These are phyloP conservation scores for Tychaedon coryphoeus DNA, from an alignment of 2,113 vertebrate species.

Conservation along the genomic window DNA sequence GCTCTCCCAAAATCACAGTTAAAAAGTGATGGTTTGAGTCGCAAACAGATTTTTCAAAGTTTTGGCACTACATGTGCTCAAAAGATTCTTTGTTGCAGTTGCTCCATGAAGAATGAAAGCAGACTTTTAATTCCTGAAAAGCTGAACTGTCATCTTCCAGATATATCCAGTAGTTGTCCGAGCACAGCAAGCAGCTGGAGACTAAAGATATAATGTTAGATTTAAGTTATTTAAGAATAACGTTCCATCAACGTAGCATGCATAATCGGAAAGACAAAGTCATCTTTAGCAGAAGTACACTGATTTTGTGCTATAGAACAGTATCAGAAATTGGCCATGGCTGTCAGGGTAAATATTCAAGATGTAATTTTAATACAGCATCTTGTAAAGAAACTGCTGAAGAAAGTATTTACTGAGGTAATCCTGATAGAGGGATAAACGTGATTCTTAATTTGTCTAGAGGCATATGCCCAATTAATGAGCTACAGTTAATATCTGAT, in stretches of 20 bases:
- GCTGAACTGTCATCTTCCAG: not conserved
- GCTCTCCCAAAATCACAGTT: not conserved
- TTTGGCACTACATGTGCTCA: not conserved
- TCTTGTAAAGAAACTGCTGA: not conserved
- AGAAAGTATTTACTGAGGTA: not conserved
- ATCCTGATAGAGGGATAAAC: not conserved
- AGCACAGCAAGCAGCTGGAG: not conserved
- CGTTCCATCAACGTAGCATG: not conserved
- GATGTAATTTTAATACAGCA: not conserved
- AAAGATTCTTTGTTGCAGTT: not conserved
- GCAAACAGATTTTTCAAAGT: not conserved
- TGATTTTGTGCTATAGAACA: not conserved
- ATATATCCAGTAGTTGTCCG: not conserved
- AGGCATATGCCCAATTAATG: fast-evolving
- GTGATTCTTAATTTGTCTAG: not conserved
- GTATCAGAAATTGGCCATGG: not conserved
- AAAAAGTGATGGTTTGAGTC: not conserved
- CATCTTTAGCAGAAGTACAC: not conserved
- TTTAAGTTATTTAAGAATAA: not conserved
- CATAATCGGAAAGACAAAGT: not conserved
- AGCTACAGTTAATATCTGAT: not conserved
- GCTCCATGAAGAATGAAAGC: not conserved
- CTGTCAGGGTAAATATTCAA: not conserved
- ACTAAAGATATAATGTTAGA: not conserved
- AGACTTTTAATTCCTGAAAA: not conserved